Conservation (phyloP, 2,797 vertebrate species). For the Mionectes olivaceus region DNA sequence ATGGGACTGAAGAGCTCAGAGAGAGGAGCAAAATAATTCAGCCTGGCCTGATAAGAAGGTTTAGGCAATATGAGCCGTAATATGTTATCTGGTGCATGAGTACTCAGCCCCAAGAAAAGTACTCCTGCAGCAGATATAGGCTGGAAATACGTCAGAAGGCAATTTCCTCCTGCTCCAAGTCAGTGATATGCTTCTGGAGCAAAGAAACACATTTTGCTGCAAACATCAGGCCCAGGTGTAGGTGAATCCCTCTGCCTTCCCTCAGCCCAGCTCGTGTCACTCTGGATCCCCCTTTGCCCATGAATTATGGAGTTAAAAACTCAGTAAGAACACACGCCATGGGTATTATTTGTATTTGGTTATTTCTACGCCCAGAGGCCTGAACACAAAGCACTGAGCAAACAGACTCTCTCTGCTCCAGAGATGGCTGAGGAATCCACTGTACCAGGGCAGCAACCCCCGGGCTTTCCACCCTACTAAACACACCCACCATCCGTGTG, state of each 20-base stretch:
- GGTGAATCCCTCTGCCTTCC: neutral
- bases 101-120: neutral
- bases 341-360: neutral
- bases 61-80: neutral
- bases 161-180: neutral
- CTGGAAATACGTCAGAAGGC: neutral
- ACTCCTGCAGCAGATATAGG: neutral
- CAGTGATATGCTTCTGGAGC: neutral
- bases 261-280: neutral
- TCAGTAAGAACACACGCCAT: neutral
- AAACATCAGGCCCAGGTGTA: neutral
- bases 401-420: neutral
- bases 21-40: neutral
- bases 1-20: neutral
- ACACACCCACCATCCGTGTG: neutral
- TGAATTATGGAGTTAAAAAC: neutral
- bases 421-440: neutral
- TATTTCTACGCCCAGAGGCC: neutral
- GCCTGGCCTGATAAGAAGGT: neutral
- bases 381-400: conserved; percentile 3
- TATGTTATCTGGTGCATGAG: accelerated
- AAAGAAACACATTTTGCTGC: neutral
- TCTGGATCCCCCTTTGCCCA: neutral
- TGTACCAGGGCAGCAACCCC: neutral
- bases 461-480: conserved; percentile 36